These are phyloP conservation scores for Carollia perspicillata DNA, from an alignment of 2,113 vertebrate species.

Conservation along the genomic window DNA sequence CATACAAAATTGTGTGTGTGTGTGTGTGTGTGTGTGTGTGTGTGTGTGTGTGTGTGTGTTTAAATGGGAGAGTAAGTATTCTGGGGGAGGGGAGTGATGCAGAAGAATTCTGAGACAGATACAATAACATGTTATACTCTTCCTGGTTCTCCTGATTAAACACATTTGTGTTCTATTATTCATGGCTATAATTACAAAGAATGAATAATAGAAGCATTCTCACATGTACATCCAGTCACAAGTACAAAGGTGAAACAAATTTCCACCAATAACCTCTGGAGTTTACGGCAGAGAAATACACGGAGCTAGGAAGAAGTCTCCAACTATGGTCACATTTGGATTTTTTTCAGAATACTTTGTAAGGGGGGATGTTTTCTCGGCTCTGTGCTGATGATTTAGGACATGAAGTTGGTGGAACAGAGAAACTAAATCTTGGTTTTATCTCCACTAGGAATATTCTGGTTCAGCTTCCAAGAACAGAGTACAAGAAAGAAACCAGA, in stretches of 20 bases:
- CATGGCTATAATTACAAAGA: not conserved
- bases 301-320: not conserved
- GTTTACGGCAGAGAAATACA: not conserved
- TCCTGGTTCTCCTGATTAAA: not conserved
- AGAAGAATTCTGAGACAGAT: not conserved
- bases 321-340: not conserved
- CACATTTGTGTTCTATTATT: not conserved
- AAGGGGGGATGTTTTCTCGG: not conserved
- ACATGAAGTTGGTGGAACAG: not conserved
- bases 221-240: not conserved
- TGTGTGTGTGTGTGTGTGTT: not conserved
- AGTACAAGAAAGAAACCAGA: not conserved
- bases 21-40: not conserved
- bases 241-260: not conserved
- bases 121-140: not conserved
- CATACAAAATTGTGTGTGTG: fast-evolving
- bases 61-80: not conserved
- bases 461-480: not conserved
- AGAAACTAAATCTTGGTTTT: not conserved
- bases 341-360: not conserved
- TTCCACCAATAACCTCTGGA: not conserved
- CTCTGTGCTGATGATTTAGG: not conserved
- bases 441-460: not conserved
- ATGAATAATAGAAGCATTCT: not conserved
- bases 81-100: not conserved